Base-by-base conservation (phyloP, 2,888 invertebrate genomes). In the Chaitophorus viminalis region DNA sequence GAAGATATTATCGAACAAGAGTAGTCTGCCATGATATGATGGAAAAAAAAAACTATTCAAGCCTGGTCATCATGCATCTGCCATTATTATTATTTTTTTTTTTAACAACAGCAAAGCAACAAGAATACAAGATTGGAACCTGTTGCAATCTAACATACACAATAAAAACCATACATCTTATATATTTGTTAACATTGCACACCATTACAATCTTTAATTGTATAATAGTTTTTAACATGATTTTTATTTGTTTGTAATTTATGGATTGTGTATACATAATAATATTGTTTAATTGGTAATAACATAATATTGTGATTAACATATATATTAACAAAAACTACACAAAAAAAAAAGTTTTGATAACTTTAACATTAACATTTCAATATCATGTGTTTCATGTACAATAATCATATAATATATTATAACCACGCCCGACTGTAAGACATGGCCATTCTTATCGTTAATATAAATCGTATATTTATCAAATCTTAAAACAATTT, bases 141-240 rank as follows among this genome's bases (percentile, higher is more conserved):
- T n/a, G n/a, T n/a, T n/a, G 29, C 68, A 68, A 68, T n/a, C 29
- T 29, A 68, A 29, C 29, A 11, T 68, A 65, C 60, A 65, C 60
- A 79, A 65, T 36, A 33, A 70, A 46, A 46, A 82, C 31, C 70
- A 82, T 46, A 70, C 70, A 82, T 46, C 82, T 82, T 82, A 82
- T 82, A 70, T 70, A 68, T 82, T 82, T 70, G 70, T 70, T 70
- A 82, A 82, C 82, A 82, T 82, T 82, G 39, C 70, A 82, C 60
- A 5, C 79, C 60, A 36, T 60, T 79, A 79, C 36, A 79, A 79
- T 65, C 65, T 29, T 36, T 54, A 65, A 79, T 18, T 36, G 4
- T 79, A 65, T 60, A 18, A 36, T 36, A 78, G 14, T 21, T 60
- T 54, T 70, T 29, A 70, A 70, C 70, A 70, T 70, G 29, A 31